Conservation (phyloP, 2,888 invertebrate genomes). For the Heliconius charithonia region DNA sequence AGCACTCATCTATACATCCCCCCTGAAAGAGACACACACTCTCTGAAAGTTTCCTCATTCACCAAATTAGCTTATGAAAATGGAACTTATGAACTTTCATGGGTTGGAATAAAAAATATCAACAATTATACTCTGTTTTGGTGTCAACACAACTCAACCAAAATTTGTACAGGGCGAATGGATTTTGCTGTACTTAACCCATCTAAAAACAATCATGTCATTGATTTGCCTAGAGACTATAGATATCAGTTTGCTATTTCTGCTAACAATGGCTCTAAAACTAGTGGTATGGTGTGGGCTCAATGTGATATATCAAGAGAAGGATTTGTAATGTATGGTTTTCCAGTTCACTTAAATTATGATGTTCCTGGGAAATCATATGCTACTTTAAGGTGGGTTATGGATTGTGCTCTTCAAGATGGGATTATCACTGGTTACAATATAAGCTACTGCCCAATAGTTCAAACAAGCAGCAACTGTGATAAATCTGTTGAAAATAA, state of each 20-base stretch:
- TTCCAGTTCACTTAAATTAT: conserved; percentile 67
- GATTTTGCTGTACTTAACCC: conserved; percentile 71
- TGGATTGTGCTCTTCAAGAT: conserved; percentile 89
- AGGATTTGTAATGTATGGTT: conserved; percentile 82
- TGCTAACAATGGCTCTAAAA: conserved; percentile 86
- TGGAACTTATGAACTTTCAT: conserved; percentile 63
- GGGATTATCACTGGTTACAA: conserved; percentile 86
- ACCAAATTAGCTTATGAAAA: conserved; percentile 89
- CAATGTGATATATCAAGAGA: conserved; percentile 85
- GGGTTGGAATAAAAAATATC: conserved; percentile 85
- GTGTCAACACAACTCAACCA: conserved; percentile 83
- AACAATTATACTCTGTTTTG: conserved; percentile 92
- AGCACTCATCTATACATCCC: conserved; percentile 86
- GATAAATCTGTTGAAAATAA: conserved; percentile 71
- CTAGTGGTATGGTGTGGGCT: conserved; percentile 94
- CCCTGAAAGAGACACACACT: conserved; percentile 70
- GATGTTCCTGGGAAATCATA: conserved; percentile 69
- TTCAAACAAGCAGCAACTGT: conserved; percentile 82
- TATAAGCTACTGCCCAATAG: conserved; percentile 88
- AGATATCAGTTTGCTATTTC: conserved; percentile 92
- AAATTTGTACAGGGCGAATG: conserved; percentile 82
- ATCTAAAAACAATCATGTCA: conserved; percentile 78
- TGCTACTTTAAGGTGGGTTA: conserved; percentile 87
- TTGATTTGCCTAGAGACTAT: conserved; percentile 83
- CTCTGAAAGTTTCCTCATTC: conserved; percentile 82